phyloP scores from a whole-genome alignment of 1,140 invertebrate species.

The Cotesia vestalis region DNA sequence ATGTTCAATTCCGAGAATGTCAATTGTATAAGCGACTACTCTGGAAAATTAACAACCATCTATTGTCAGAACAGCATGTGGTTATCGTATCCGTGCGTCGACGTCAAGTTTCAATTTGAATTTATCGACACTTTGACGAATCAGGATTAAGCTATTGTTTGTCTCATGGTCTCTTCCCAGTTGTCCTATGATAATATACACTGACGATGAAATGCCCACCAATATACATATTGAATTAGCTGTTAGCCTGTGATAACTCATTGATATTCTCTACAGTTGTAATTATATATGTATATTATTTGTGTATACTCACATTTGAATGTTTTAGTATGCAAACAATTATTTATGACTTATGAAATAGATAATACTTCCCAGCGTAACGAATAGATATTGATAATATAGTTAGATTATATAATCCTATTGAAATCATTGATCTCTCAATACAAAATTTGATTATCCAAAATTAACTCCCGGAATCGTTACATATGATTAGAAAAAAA shows the following conservation, averaged over 20 bases:
- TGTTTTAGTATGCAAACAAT: not conserved
- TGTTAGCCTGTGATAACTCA: slow-evolving; percentile 1
- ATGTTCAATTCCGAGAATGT: no score
- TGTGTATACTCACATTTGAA: not conserved
- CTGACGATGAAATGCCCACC: not conserved
- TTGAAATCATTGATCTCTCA: no score
- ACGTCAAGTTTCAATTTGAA: slow-evolving; percentile 31
- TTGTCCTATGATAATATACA: slow-evolving; percentile 23
- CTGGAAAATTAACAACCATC: not conserved
- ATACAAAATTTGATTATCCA: no score
- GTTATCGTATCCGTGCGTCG: slow-evolving; percentile 4
- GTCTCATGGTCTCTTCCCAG: slow-evolving; percentile 11
- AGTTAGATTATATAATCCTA: not conserved
- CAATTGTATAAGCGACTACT: not conserved
- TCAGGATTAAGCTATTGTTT: slow-evolving; percentile 27
- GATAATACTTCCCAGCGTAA: not conserved
- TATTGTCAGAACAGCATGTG: not conserved
- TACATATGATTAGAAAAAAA: no score
- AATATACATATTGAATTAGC: slow-evolving; percentile 3
- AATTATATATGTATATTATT: not conserved
- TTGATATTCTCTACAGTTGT: not conserved
- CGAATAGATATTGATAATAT: not conserved
- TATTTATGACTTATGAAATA: not conserved
- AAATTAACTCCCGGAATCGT: no score
- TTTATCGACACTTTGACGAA: slow-evolving; percentile 34